Conservation (phyloP, 1,140 invertebrate genomes). For the Manduca sexta region DNA sequence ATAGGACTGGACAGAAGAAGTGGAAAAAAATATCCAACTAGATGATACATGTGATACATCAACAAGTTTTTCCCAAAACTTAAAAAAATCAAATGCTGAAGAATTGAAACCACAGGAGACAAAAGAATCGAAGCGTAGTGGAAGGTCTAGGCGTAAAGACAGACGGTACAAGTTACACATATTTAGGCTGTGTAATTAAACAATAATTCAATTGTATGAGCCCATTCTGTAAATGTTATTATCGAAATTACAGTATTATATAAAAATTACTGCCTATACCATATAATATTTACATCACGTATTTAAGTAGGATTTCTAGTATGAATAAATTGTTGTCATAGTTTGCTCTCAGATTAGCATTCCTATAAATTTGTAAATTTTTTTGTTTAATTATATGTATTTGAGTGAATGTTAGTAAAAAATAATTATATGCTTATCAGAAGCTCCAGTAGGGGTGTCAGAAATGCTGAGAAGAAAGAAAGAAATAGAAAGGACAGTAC, state of each 20-base stretch:
- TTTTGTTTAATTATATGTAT: no score
- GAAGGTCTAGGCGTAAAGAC: constrained; percentile 43
- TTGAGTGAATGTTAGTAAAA: no score
- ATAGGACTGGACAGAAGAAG: constrained; percentile 67
- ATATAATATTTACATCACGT: not conserved
- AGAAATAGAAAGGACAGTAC: constrained; percentile 52
- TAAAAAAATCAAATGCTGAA: constrained; percentile 31
- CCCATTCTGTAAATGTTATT: no score
- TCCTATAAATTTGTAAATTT: no score
- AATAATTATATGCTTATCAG: no score
- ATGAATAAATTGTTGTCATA: no score
- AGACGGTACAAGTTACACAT: constrained; percentile 32
- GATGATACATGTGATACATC: constrained; percentile 53
- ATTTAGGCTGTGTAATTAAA: no score
- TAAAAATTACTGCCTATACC: not conserved
- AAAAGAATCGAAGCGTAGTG: constrained; percentile 47
- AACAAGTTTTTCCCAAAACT: constrained; percentile 49
- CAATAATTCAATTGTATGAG: no score
- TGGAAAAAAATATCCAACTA: constrained; percentile 62
- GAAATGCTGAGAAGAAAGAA: constrained; percentile 56
- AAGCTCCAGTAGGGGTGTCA: constrained; percentile 56
- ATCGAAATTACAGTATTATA: not conserved
- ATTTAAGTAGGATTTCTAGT: constrained; percentile 30
- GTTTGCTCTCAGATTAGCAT: no score
- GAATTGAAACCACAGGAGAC: constrained; percentile 37